A percentile compares a stretch with the other conserved stretches of the same genome.
These are phyloP conservation scores for Machimus atricapillus DNA, from an alignment of 2,888 invertebrate genomes.

Conservation along the genomic window DNA sequence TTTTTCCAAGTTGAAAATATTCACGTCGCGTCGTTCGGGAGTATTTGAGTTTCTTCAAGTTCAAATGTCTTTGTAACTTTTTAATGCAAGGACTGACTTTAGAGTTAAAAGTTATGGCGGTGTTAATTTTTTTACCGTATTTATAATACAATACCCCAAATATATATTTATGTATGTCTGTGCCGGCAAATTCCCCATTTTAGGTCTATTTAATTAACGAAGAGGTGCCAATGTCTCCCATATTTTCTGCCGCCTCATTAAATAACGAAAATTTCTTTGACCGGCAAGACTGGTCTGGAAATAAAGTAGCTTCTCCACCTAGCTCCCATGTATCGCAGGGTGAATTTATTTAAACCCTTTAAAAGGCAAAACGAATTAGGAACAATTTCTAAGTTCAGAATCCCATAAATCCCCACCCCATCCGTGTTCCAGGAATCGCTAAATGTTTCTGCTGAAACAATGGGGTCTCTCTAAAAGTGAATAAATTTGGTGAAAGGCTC, in stretches of 20 bases:
- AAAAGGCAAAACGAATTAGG: background rate
- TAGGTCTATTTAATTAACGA: background rate
- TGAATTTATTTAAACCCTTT: background rate
- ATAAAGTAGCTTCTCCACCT: background rate
- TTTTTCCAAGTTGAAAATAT: too few relatives aligned
- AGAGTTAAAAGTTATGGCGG: too few relatives aligned
- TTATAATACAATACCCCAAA: background rate
- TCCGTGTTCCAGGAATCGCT: background rate
- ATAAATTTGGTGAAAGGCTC: background rate
- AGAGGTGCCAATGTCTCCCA: background rate
- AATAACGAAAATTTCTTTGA: background rate
- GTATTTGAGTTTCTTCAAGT: too few relatives aligned
- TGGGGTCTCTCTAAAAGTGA: background rate
- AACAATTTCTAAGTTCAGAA: background rate
- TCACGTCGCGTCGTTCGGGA: too few relatives aligned
- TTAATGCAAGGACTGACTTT: too few relatives aligned
- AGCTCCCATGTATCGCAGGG: background rate
- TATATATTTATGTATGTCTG: too few relatives aligned
- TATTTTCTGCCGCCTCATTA: background rate
- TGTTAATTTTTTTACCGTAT: background rate
- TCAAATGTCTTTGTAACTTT: too few relatives aligned
- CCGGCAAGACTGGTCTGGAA: background rate
- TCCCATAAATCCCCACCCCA: background rate
- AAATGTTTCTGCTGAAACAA: background rate
- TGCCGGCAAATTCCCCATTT: background rate